Conservation (phyloP, 2,113 vertebrate genomes). For the Terrapene triunguis region DNA sequence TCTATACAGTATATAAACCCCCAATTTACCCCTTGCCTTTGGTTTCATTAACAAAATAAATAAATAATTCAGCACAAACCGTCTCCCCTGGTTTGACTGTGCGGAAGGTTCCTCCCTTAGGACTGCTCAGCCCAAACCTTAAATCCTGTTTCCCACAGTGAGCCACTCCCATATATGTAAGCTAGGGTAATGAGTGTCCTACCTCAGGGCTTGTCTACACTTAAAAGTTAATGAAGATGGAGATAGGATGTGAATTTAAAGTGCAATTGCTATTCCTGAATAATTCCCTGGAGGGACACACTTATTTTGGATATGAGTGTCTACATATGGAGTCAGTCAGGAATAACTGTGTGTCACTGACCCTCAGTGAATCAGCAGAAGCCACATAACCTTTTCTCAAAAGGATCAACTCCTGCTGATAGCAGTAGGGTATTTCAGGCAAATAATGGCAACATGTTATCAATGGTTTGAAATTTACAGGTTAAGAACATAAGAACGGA, state of each 20-base stretch:
- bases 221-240: slow-evolving; percentile 48
- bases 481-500: background rate
- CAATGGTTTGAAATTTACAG: background rate
- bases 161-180: background rate
- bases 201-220: slow-evolving; percentile 31
- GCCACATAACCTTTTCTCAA: background rate
- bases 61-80: background rate
- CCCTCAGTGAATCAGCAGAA: rapidly evolving
- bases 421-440: background rate
- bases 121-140: background rate
- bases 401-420: background rate
- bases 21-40: slow-evolving; percentile 1
- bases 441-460: background rate
- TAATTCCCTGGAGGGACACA: background rate
- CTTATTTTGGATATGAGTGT: background rate
- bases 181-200: slow-evolving; percentile 4
- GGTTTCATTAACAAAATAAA: background rate
- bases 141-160: background rate
- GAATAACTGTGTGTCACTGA: background rate
- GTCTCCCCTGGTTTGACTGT: background rate
- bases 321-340: background rate
- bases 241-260: background rate
- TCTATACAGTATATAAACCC: background rate
- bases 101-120: background rate
- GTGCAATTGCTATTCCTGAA: background rate